Evolutionary conservation across 2,797 vertebrate genomes (phyloP), one percentile per base, ranked within the genome.

Genomic region (Ambastaia sidthimunki): DNA sequence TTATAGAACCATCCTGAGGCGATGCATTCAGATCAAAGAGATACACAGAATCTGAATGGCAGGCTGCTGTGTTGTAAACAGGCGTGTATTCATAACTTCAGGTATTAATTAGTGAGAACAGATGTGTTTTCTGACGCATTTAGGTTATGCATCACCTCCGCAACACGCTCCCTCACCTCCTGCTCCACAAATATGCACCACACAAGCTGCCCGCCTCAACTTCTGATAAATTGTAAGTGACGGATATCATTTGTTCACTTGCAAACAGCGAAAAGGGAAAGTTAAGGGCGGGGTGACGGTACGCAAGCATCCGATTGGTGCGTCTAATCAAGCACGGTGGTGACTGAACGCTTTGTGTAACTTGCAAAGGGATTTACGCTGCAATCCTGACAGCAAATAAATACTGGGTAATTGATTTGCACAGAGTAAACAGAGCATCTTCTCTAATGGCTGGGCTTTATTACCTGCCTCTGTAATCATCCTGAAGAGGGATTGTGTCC

Each of bases 21-120:
- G 0, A 71, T 37, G 25, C 11, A 50, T 63, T 47, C 18, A 69
- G 34, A 48, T 21, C 16, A 71, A 44, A 44, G 55, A 60, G 73
- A 76, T 31, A 54, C 19, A 12, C 71, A 15, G 6, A 23, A 62
- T 65, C 63, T 52, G 52, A 72, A 74, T 77, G 62, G 31, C 50
- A 63, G 55, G 31, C 63, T 23, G 12, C 55, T 60, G 28, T 54
- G 79, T 83, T 84, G 63, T 23, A 74, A 88, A 84, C 73, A 34
- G 37, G 16, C 60, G 67, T 68, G 71, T 72, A 83, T 88, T 78
- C 65, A 73, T 44, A n/a, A 80, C 76, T 81, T 82, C 70, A 80
- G 78, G 81, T 87, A 34, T 72, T 88, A 89, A 90, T 91, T 85
- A 89, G 83, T n/a, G 83, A 66, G 85, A 88, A 82, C 89, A 90